Base-by-base conservation (phyloP, 2,113 vertebrate genomes). In the Condylura cristata region DNA sequence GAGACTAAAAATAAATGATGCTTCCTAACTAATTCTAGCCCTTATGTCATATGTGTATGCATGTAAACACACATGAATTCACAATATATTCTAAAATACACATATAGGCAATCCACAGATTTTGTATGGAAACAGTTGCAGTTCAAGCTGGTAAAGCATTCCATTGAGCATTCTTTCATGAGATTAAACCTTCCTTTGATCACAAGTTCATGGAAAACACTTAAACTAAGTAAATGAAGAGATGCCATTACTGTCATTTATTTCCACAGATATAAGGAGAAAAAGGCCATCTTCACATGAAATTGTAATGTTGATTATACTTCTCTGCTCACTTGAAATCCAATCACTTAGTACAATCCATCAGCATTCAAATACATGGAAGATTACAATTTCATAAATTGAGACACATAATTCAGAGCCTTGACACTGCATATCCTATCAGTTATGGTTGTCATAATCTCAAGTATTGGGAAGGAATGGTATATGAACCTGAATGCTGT, bases 181-280 rank as follows among this genome's bases (percentile, higher is more conserved):
- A 92, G 39, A 93, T 76, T 71, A 83, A 71, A 91, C 51, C 86
- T 96, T 74, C 72, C 89, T 93, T 90, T 96, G 56, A 86, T 96
- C 71, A 78, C 20, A 94, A 90, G 37, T 53, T 93, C 60, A 70
- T 66, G 86, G 41, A 92, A 60, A 48, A 74, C 46, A 90, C 75
- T 95, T 83, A 1, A 95, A 96, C 72, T 89, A 94, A 80, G 81
- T 90, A 86, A 93, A 97, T 92, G 82, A 95, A 96, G 94, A 93
- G 88, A 95, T 92, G 46, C n/a, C 70, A 93, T 86, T 95, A 92
- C 82, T 96, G 86, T 91, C 96, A 96, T 95, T 95, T 95, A 89
- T 37, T 84, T 95, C 63, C 41, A 75, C 24, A 72, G 60, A 86
- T n/a, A 39, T 32, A 89, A 95, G 63, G 78, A 93, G 82, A 58